phyloP scores from a whole-genome alignment of 2,797 vertebrate genomes.

The Diplodus sargus region DNA sequence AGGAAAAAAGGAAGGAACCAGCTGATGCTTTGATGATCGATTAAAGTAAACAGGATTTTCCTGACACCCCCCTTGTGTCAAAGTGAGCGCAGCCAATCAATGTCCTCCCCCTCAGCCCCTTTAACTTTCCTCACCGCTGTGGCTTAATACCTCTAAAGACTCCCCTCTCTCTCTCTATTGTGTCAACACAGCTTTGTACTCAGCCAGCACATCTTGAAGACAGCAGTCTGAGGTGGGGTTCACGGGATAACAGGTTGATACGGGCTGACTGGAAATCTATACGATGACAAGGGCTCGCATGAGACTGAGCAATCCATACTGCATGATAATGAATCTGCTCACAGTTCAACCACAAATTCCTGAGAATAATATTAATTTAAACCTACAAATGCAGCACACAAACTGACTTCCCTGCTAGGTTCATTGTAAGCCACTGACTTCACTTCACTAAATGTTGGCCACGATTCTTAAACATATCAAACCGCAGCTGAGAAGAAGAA shows the following conservation, averaged over 20 bases:
- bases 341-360: background rate
- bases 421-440: constrained; percentile 15
- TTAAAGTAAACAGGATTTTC: constrained; percentile 60
- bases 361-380: constrained; percentile 5
- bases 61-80: constrained; percentile 27
- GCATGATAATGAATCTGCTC: constrained; percentile 1
- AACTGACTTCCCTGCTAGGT: background rate
- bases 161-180: constrained; percentile 34
- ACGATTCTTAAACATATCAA: constrained; percentile 3
- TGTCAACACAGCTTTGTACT: constrained; percentile 58
- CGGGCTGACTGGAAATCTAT: constrained; percentile 10
- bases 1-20: constrained; percentile 36
- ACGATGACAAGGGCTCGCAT: constrained; percentile 12
- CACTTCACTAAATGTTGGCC: background rate
- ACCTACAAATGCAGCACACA: constrained; percentile 1
- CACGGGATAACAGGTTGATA: constrained; percentile 45
- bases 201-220: constrained; percentile 38
- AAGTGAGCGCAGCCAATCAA: constrained; percentile 39
- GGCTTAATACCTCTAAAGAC: constrained; percentile 34
- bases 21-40: constrained; percentile 63
- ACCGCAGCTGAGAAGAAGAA: constrained; percentile 2
- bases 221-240: constrained; percentile 52
- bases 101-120: constrained; percentile 23
- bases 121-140: constrained; percentile 48
- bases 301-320: background rate